Evolutionary conservation across 2,888 invertebrate species (phyloP).

Genomic region (Nomada ruficornis): DNA sequence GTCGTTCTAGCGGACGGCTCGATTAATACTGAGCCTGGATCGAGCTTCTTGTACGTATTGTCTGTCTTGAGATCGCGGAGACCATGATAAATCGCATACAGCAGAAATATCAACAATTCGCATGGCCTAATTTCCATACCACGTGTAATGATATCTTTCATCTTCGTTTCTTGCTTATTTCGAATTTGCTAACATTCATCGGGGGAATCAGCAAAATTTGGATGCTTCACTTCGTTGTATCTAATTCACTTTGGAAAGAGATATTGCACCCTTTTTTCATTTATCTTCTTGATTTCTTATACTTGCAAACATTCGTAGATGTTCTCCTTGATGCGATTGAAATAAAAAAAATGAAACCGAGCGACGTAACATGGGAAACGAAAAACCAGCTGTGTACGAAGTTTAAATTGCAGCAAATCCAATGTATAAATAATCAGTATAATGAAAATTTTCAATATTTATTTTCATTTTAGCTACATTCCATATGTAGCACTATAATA

Average conservation of each 20-base stretch:
- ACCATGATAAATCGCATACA: conserved; percentile 30
- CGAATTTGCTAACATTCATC: neutral
- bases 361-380: neutral
- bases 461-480: no score
- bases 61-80: conserved; percentile 28
- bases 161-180: neutral
- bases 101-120: conserved; percentile 19
- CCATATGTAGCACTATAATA: no score
- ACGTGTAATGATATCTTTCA: neutral
- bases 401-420: no score
- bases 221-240: no score
- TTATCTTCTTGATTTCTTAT: neutral
- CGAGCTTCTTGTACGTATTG: conserved; percentile 39
- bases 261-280: neutral
- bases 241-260: neutral
- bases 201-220: neutral
- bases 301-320: neutral
- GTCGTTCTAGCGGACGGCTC: conserved; percentile 61
- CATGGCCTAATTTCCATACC: neutral
- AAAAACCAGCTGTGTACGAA: neutral
- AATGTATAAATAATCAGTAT: no score
- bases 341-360: neutral
- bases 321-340: neutral
- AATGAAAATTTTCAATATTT: no score
- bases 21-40: conserved; percentile 65